Evolutionary conservation across 1,140 invertebrate species (phyloP).

Genomic region (Drosophila sproati): DNA sequence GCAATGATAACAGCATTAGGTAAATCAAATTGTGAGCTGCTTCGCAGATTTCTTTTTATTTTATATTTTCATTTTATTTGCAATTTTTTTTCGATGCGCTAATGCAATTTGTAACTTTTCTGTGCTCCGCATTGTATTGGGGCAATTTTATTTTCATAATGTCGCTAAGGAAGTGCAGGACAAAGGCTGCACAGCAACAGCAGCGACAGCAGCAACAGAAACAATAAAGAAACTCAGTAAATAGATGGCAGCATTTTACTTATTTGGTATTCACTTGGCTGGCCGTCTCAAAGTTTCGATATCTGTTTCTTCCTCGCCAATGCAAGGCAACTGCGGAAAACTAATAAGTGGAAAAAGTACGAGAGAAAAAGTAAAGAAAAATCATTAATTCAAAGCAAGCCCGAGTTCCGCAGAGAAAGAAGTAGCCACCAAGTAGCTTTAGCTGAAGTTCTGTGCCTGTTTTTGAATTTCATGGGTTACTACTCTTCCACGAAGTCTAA

Average conservation of each 20-base stretch:
- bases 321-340: conserved; percentile 2
- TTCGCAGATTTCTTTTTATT: conserved; percentile 29
- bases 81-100: conserved; percentile 36
- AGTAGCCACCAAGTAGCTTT: conserved; percentile 30
- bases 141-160: conserved; percentile 52
- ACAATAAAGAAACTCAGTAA: conserved; percentile 70
- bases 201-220: conserved; percentile 24
- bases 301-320: conserved; percentile 26
- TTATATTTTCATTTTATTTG: conserved; percentile 14
- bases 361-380: conserved; percentile 7
- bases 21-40: conserved; percentile 67
- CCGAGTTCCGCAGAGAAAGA: conserved; percentile 9
- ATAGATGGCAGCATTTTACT: conserved; percentile 68
- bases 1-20: conserved; percentile 65
- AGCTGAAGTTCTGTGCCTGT: not conserved
- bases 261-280: conserved; percentile 60
- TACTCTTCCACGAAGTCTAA: conserved; percentile 23
- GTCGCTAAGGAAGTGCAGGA: conserved; percentile 46
- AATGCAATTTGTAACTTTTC: conserved; percentile 78
- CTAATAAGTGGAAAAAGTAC: conserved; percentile 15
- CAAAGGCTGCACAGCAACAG: conserved; percentile 45
- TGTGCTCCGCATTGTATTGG: conserved; percentile 57
- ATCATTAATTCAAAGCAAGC: conserved; percentile 26
- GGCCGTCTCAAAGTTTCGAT: conserved; percentile 53
- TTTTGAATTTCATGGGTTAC: conserved; percentile 20